phyloP scores from a whole-genome alignment of 1,140 invertebrate genomes.

The Drosophila kohkoa region DNA sequence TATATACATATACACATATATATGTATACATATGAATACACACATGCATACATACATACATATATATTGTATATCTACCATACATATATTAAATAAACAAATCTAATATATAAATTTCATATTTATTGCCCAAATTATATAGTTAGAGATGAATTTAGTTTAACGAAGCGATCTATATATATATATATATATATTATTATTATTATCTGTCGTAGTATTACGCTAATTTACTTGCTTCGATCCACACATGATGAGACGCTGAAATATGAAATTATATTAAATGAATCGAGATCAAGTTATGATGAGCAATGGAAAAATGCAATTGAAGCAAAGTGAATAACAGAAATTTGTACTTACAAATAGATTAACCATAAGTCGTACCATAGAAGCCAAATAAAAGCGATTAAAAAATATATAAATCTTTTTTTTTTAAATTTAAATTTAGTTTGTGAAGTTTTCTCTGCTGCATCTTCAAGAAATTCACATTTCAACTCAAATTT shows the following conservation, averaged over 20 bases:
- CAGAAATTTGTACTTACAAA: constrained; percentile 80
- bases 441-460: neutral
- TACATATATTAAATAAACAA: constrained; percentile 51
- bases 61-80: constrained; percentile 51
- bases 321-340: constrained; percentile 65
- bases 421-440: neutral
- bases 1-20: constrained; percentile 48
- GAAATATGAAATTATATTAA: constrained; percentile 32
- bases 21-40: constrained; percentile 43
- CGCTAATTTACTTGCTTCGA: constrained; percentile 65
- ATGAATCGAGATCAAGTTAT: constrained; percentile 50
- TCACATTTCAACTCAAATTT: no score
- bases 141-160: constrained; percentile 82
- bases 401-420: constrained; percentile 61
- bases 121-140: constrained; percentile 75
- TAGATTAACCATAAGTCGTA: constrained; percentile 77
- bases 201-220: constrained; percentile 64
- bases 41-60: constrained; percentile 47
- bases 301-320: constrained; percentile 65
- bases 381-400: constrained; percentile 83
- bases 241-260: constrained; percentile 34
- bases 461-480: no score
- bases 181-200: no score
- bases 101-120: constrained; percentile 69
- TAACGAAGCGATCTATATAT: constrained; percentile 58